phyloP scores from a whole-genome alignment of 2,797 vertebrate genomes.

The Kryptolebias ocellatus region DNA sequence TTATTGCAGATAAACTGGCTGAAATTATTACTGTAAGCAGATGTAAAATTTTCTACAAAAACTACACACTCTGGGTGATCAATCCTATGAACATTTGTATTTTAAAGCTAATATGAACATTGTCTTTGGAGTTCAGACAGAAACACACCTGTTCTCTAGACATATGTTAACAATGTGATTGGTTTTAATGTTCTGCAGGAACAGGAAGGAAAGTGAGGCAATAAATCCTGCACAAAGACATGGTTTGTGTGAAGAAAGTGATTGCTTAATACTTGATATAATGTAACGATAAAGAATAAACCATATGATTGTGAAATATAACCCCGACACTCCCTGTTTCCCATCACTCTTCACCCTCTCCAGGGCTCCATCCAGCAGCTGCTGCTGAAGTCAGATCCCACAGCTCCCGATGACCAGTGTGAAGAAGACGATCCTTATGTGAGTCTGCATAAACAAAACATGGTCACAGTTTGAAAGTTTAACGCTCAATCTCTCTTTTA shows the following conservation, averaged over 20 bases:
- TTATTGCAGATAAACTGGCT: too few species aligned
- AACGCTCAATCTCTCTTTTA: background rate
- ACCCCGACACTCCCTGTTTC: constrained; percentile 1
- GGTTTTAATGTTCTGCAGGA: too few species aligned
- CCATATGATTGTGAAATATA: constrained; percentile 26
- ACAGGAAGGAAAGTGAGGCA: too few species aligned
- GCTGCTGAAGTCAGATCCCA: constrained; percentile 86
- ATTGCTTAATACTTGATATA: constrained; percentile 5
- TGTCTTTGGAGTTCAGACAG: too few species aligned
- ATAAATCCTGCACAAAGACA: too few species aligned
- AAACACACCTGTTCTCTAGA: too few species aligned
- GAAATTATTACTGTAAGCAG: too few species aligned
- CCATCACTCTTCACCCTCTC: constrained; percentile 14
- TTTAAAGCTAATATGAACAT: too few species aligned
- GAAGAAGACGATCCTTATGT: constrained; percentile 94
- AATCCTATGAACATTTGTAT: too few species aligned
- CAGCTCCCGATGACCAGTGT: constrained; percentile 88
- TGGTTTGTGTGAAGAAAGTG: constrained; percentile 22
- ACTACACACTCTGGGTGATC: too few species aligned
- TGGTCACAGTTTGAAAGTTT: background rate
- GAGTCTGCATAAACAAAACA: constrained; percentile 67
- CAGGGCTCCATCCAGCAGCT: constrained; percentile 96
- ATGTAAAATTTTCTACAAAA: too few species aligned
- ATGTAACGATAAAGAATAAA: constrained; percentile 29
- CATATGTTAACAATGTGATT: too few species aligned